A percentile compares a stretch with the other conserved stretches of the same genome.
Evolutionary conservation across 2,797 vertebrate species (phyloP).

Genomic region (Micropoecilia bifurca): DNA sequence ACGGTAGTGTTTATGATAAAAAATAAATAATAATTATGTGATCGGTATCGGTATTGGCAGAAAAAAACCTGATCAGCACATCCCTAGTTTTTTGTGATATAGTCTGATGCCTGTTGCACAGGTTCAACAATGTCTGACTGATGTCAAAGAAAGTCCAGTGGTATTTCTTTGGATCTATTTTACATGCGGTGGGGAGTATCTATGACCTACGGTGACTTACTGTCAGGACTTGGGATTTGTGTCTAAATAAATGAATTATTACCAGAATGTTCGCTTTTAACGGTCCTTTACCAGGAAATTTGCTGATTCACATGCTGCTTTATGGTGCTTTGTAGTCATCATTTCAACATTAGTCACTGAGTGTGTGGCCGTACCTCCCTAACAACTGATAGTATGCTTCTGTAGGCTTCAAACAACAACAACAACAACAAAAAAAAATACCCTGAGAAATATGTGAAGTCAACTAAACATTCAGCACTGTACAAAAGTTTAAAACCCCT

Average conservation of each 20-base stretch:
- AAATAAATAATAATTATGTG: no score
- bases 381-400: conserved; percentile 20
- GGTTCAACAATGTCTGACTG: conserved; percentile 53
- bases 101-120: conserved; percentile 36
- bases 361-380: conserved; percentile 29
- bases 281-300: conserved; percentile 27
- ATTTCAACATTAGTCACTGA: conserved; percentile 47
- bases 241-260: conserved; percentile 37
- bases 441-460: conserved; percentile 12
- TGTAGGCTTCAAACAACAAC: conserved; percentile 15
- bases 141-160: conserved; percentile 49
- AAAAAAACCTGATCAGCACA: no score
- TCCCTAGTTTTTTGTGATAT: conserved; percentile 39
- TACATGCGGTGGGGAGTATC: conserved; percentile 16
- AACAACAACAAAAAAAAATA: not conserved
- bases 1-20: no score
- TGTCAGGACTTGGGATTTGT: conserved; percentile 29
- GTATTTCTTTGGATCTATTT: conserved; percentile 55
- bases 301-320: conserved; percentile 26
- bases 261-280: conserved; percentile 18
- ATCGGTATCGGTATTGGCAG: no score
- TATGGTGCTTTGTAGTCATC: conserved; percentile 32
- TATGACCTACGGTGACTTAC: not conserved
- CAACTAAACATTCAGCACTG: not conserved
- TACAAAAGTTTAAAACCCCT: not conserved